Conservation (phyloP, 2,797 vertebrate species). For the Melanotaenia trifasciata region DNA sequence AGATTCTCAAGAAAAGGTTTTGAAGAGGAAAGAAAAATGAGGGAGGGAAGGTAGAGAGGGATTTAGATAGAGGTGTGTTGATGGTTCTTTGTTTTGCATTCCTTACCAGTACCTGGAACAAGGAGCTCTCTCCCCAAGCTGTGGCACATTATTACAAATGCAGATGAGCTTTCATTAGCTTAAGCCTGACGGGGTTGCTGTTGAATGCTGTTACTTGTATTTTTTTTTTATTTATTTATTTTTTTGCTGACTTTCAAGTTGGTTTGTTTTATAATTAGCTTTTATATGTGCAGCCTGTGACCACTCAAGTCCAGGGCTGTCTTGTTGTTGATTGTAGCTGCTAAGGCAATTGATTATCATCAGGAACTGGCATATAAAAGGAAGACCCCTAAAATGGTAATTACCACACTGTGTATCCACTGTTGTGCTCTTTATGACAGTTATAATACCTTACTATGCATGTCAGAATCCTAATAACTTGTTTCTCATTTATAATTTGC, state of each 20-base stretch:
- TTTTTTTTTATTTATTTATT: neutral
- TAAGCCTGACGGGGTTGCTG: conserved; percentile 46
- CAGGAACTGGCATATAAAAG: conserved; percentile 20
- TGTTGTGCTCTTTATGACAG: conserved; percentile 74
- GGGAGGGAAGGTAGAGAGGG: conserved; percentile 2
- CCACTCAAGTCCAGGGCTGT: conserved; percentile 19
- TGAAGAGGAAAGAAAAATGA: neutral
- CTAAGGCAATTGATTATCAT: conserved; percentile 36
- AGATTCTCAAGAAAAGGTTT: conserved; percentile 27
- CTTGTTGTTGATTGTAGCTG: conserved; percentile 33
- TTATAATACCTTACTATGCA: conserved; percentile 80
- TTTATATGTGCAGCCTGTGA: conserved; percentile 23
- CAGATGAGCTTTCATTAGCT: conserved; percentile 68
- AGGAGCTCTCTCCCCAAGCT: conserved; percentile 42
- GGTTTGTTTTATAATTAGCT: conserved; percentile 22
- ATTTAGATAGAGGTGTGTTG: conserved; percentile 12
- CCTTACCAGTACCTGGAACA: conserved; percentile 55
- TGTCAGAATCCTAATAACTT: conserved; percentile 85
- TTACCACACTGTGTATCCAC: conserved; percentile 63
- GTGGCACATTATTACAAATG: conserved; percentile 66
- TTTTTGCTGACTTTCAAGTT: conserved; percentile 46
- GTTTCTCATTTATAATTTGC: conserved; percentile 82
- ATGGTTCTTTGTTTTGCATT: conserved; percentile 65
- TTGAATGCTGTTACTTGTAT: conserved; percentile 7
- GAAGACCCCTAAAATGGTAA: conserved; percentile 60